phyloP scores from a whole-genome alignment of 2,113 vertebrate species.

The Vombatus ursinus region DNA sequence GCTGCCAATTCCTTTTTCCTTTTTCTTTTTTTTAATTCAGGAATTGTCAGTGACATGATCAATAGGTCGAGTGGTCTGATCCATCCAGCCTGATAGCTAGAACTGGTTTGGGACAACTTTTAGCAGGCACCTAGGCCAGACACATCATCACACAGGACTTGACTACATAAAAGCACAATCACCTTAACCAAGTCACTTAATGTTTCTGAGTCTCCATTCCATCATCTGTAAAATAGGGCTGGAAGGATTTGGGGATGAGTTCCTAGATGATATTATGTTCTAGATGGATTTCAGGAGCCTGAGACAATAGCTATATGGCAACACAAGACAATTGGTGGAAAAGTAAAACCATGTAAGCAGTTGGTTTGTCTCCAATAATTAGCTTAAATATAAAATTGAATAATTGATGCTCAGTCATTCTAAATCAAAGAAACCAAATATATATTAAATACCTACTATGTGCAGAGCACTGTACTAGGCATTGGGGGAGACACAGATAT shows the following conservation, averaged over 20 bases:
- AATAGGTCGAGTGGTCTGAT: not conserved
- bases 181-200: not conserved
- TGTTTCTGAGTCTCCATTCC: not conserved
- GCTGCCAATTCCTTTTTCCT: slow-evolving; percentile 21
- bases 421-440: not conserved
- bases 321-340: not conserved
- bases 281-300: not conserved
- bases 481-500: not conserved
- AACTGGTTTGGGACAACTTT: not conserved
- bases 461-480: not conserved
- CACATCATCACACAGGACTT: not conserved
- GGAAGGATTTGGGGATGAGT: not conserved
- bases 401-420: not conserved
- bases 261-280: not conserved
- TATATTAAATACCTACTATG: not conserved
- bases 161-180: not conserved
- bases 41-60: not conserved
- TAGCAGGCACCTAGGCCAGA: not conserved
- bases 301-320: not conserved
- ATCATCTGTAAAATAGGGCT: not conserved
- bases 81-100: not conserved
- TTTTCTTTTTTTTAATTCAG: not conserved
- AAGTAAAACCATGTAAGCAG: not conserved
- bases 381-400: not conserved
- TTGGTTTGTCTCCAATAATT: not conserved